Base-by-base conservation (phyloP, 2,888 invertebrate species). In the Lepidocyrtoides sp. region DNA sequence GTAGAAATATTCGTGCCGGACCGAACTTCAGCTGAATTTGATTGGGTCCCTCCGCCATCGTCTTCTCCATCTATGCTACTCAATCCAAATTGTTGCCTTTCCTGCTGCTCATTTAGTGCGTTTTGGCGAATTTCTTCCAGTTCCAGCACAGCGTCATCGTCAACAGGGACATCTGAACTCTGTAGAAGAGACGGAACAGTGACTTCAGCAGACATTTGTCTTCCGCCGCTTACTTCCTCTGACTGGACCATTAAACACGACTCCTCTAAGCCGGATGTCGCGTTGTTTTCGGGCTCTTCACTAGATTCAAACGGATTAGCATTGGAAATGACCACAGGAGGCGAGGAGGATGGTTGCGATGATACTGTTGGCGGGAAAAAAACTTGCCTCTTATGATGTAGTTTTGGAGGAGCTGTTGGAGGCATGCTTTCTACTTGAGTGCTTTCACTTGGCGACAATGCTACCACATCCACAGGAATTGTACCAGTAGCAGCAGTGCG, bases 81-180 rank as follows among this genome's bases (percentile, higher is more conserved):
- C n/a, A n/a, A n/a, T n/a, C n/a, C n/a, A n/a, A n/a, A n/a, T 20
- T 77, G 83, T 23, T 86, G 86, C 44, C 84, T 63, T 84, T 94
- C 94, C 26, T 93, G 92, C 32, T 89, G 66, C 41, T 93, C 93
- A 85, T 94, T 94, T n/a, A 92, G 54, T 14, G 93, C 72, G 75
- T 94, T 94, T 87, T 94, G 94, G 66, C 92, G 90, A 51, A 92
- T 92, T 92, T 94, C 94, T n/a, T 93, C 94, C 79, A 91, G 20
- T 48, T 48, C 44, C 12, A 60, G 29, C 60, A 66, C 84, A 12
- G 60, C 17, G 54, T 44, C 60, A 60, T 36, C 66, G 8, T 87
- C 84, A 26, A 7, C 36, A 36, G 36, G 7, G 7, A 36, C 7
- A 36, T 60, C 57, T 23, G 23, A 57, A 20, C 8, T 29, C 41